phyloP scores from a whole-genome alignment of 2,888 invertebrate species.

The Thelaira solivaga region DNA sequence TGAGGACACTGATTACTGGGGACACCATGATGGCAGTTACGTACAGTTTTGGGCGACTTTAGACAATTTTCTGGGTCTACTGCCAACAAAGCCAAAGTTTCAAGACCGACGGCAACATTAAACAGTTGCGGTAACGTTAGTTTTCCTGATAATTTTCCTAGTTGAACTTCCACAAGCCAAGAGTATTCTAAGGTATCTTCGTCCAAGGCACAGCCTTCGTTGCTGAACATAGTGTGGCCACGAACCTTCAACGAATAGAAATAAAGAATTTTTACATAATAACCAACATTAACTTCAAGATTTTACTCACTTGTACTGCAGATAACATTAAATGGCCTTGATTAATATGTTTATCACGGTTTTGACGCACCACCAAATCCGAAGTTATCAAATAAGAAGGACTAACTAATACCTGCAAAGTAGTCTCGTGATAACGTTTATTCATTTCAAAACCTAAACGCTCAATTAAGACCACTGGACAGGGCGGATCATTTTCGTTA shows the following conservation, averaged over 20 bases:
- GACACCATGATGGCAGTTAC: constrained; percentile 88
- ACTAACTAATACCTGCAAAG: constrained; percentile 91
- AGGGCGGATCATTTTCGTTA: constrained; percentile 91
- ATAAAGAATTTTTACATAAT: not conserved
- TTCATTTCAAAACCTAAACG: constrained; percentile 98
- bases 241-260: constrained; percentile 80
- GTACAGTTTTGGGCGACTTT: constrained; percentile 87
- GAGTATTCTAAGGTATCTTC: constrained; percentile 98
- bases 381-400: constrained; percentile 90
- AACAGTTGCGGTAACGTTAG: constrained; percentile 92
- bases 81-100: constrained; percentile 90
- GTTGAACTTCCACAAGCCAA: constrained; percentile 96
- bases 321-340: constrained; percentile 92
- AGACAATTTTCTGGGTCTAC: constrained; percentile 94
- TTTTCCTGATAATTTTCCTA: constrained; percentile 95
- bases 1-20: constrained; percentile 84
- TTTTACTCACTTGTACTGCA: constrained; percentile 83
- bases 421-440: constrained; percentile 93
- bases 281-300: not conserved
- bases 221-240: constrained; percentile 98
- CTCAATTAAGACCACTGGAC: constrained; percentile 92
- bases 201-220: constrained; percentile 90
- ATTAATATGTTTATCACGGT: constrained; percentile 84
- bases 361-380: constrained; percentile 84
- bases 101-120: constrained; percentile 90